Conservation (phyloP, 2,888 invertebrate genomes). For the Tholera decimalis region DNA sequence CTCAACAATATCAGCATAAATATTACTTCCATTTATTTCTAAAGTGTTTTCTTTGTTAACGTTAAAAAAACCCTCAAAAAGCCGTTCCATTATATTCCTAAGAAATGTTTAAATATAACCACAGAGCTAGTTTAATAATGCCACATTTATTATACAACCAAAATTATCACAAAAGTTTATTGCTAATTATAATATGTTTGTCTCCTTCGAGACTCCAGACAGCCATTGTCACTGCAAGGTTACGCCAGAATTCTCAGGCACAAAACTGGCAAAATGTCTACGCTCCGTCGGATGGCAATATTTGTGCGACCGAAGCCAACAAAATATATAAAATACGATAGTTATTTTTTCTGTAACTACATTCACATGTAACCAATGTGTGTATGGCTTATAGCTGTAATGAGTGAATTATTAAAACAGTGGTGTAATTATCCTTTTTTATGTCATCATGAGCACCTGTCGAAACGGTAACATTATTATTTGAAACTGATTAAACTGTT, state of each 20-base stretch:
- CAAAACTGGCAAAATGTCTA: conserved; percentile 32
- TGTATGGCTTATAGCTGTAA: background rate
- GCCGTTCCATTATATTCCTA: conserved; percentile 8
- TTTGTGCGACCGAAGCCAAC: conserved; percentile 18
- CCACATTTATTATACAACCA: conserved; percentile 36
- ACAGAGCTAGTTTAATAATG: conserved; percentile 24
- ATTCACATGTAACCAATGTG: conserved; percentile 1
- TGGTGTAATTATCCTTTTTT: conserved; percentile 31
- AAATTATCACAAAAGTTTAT: conserved; percentile 46
- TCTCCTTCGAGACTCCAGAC: conserved; percentile 53
- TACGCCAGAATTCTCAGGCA: conserved; percentile 27
- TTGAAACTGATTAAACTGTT: conserved; percentile 34
- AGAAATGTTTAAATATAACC: conserved; percentile 13
- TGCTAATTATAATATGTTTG: conserved; percentile 56
- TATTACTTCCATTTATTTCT: conserved; percentile 1
- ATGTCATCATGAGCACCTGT: conserved; percentile 16
- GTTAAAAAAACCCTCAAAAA: background rate
- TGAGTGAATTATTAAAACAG: conserved; percentile 27
- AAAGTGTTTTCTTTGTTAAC: background rate
- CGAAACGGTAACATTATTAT: conserved; percentile 38
- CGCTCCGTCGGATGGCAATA: conserved; percentile 25
- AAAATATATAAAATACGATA: conserved; percentile 18
- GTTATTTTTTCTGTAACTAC: conserved; percentile 23
- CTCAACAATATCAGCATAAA: background rate
- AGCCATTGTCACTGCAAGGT: conserved; percentile 59